Conservation (phyloP, 2,797 vertebrate species). For the Molossus alvarezi region DNA sequence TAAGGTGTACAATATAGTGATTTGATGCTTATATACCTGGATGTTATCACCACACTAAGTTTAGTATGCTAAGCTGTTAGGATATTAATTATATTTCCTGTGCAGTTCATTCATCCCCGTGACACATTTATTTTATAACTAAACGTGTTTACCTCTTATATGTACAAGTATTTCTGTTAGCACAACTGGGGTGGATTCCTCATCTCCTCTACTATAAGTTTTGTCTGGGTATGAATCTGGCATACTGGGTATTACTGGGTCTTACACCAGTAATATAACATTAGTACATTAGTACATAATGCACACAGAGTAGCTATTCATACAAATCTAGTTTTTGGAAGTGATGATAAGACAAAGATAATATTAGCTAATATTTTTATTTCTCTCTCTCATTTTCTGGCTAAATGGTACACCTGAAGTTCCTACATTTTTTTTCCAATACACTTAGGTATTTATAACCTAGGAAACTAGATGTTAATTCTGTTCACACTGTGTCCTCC, state of each 20-base stretch:
- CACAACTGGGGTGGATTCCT: neutral
- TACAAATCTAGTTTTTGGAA: neutral
- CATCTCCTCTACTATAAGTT: neutral
- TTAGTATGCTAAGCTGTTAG: neutral
- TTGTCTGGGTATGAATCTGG: neutral
- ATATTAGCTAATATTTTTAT: conserved; percentile 32
- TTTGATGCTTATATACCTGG: neutral
- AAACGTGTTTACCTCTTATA: neutral
- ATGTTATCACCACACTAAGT: neutral
- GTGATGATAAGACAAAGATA: neutral
- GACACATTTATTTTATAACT: neutral
- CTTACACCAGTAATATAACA: neutral
- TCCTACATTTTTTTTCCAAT: neutral
- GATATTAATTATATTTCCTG: neutral
- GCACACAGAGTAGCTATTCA: neutral
- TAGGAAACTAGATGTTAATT: conserved; percentile 30
- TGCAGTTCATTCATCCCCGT: neutral
- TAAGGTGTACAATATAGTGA: neutral
- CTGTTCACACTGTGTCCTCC: neutral
- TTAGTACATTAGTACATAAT: neutral
- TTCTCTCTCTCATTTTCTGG: neutral
- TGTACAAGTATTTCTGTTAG: neutral
- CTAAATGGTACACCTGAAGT: neutral
- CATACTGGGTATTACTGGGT: neutral
- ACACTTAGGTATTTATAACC: neutral